These are phyloP conservation scores for Centropus unirufus DNA, from an alignment of 2,113 vertebrate genomes.

Conservation along the genomic window DNA sequence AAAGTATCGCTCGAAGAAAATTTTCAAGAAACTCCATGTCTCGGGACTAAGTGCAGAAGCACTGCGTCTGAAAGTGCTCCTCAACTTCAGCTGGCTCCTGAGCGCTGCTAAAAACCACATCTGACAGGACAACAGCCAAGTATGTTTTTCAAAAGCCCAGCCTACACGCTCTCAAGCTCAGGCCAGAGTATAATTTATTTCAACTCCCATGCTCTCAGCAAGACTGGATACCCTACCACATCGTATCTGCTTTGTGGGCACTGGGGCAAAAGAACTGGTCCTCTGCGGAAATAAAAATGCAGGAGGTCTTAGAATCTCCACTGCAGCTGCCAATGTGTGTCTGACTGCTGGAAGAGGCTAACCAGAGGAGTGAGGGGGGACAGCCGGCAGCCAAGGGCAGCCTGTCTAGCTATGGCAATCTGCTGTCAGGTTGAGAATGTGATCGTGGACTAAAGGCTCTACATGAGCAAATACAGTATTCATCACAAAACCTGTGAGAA, in stretches of 20 bases:
- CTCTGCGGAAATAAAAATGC: not conserved
- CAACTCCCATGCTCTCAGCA: not conserved
- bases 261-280: not conserved
- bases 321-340: not conserved
- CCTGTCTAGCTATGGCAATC: not conserved
- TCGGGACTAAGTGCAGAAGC: not conserved
- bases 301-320: accelerated
- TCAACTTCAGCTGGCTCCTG: not conserved
- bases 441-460: not conserved
- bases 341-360: not conserved
- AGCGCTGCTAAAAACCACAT: not conserved
- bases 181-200: not conserved
- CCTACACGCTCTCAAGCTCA: not conserved
- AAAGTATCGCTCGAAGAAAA: not conserved
- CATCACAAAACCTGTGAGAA: not conserved
- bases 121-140: not conserved
- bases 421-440: not conserved
- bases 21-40: not conserved
- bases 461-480: accelerated
- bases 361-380: accelerated
- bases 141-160: not conserved
- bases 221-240: not conserved
- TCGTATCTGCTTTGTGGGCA: not conserved
- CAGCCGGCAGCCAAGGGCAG: not conserved
- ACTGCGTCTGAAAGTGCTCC: not conserved